Conservation (phyloP, 2,797 vertebrate genomes). For the Harpagifer antarcticus region DNA sequence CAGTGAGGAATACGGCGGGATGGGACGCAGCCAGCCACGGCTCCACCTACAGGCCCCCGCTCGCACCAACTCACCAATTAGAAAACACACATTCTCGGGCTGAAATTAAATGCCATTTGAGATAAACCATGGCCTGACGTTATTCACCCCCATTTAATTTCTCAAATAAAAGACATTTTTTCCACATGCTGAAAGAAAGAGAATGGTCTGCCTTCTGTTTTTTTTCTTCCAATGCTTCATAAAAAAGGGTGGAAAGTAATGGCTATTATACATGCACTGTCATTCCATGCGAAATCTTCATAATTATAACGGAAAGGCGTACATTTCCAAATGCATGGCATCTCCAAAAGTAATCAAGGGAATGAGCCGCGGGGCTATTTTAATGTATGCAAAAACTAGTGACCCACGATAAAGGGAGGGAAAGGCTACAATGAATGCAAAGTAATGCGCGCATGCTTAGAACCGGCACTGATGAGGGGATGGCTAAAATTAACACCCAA, state of each 20-base stretch:
- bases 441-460: slow-evolving; percentile 91
- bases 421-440: slow-evolving; percentile 95
- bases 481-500: slow-evolving; percentile 99
- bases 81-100: slow-evolving; percentile 63
- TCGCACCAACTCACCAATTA: slow-evolving; percentile 66
- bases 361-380: slow-evolving; percentile 95
- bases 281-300: slow-evolving; percentile 91
- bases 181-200: slow-evolving; percentile 41
- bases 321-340: slow-evolving; percentile 94
- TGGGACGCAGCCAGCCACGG: slow-evolving; percentile 67
- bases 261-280: slow-evolving; percentile 88
- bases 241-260: slow-evolving; percentile 62
- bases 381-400: slow-evolving; percentile 98
- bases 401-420: slow-evolving; percentile 96
- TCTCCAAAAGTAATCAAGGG: slow-evolving; percentile 98
- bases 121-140: slow-evolving; percentile 73
- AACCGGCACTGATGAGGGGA: slow-evolving; percentile 95
- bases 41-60: slow-evolving; percentile 70
- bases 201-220: slow-evolving; percentile 2
- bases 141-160: slow-evolving; percentile 67
- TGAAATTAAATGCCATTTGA: slow-evolving; percentile 73
- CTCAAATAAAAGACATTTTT: slow-evolving; percentile 68
- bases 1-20: slow-evolving; percentile 71
- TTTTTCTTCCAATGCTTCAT: slow-evolving; percentile 52
- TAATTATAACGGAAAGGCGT: slow-evolving; percentile 96